A percentile compares a stretch with the other conserved stretches of the same genome.
phyloP scores from a whole-genome alignment of 2,797 vertebrate genomes.

The Bradypodion ventrale region DNA sequence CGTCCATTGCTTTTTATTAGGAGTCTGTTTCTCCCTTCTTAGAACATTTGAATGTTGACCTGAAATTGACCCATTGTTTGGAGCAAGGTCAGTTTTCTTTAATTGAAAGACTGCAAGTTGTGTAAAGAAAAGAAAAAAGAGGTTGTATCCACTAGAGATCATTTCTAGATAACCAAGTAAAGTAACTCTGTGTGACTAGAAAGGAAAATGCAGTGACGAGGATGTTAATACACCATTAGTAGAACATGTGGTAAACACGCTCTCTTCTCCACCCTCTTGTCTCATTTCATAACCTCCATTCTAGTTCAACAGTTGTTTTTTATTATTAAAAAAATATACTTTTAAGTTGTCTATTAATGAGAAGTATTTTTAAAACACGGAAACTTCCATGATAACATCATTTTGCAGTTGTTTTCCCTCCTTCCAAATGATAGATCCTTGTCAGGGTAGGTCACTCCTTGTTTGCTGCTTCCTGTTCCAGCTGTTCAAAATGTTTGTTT shows the following conservation, averaged over 20 bases:
- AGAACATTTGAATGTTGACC: background rate
- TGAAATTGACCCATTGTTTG: background rate
- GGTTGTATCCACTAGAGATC: background rate
- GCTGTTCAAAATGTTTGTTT: constrained; percentile 27
- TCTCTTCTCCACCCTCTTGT: background rate
- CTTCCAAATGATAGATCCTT: background rate
- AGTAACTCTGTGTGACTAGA: too few relatives aligned
- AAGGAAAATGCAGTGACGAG: background rate
- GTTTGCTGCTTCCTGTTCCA: constrained; percentile 19
- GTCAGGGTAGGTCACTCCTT: constrained; percentile 9
- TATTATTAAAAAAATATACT: background rate
- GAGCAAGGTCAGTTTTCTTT: background rate
- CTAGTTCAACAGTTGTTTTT: background rate
- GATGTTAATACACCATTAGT: background rate
- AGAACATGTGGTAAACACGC: background rate
- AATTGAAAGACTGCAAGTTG: background rate
- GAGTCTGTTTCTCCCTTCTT: background rate
- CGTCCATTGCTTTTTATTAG: background rate
- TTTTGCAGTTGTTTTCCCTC: background rate
- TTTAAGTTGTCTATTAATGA: background rate
- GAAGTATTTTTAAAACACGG: background rate
- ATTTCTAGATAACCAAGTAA: background rate
- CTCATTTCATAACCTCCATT: too few relatives aligned
- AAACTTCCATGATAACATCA: background rate
- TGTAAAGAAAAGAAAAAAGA: background rate